Percentiles rank a stretch among this genome's conserved stretches.
Conservation (phyloP, 2,888 invertebrate species). For the Lasioglossum malachurum region DNA sequence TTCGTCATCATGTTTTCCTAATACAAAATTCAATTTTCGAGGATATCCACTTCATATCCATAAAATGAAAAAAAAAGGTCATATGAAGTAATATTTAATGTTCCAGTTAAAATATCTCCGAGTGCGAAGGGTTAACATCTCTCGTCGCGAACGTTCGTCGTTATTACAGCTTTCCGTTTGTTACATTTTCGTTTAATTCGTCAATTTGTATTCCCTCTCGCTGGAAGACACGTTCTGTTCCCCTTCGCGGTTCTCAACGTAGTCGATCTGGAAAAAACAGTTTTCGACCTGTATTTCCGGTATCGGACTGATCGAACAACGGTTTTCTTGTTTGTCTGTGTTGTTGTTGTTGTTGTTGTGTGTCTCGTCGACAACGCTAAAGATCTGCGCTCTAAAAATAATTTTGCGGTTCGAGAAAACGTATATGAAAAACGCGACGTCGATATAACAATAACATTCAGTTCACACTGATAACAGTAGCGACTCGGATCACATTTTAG, state of each 20-base stretch:
- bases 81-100: no score
- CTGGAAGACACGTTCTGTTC: slow-evolving; percentile 76
- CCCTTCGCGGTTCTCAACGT: background rate
- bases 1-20: no score
- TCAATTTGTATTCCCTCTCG: slow-evolving; percentile 14
- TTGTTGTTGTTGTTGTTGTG: background rate
- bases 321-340: background rate
- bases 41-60: no score
- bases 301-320: slow-evolving; percentile 2
- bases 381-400: slow-evolving; percentile 11
- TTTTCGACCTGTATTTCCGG: background rate
- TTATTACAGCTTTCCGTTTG: background rate
- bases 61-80: no score
- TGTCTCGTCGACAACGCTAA: slow-evolving; percentile 23
- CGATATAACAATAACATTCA: slow-evolving; percentile 49
- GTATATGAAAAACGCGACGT: slow-evolving; percentile 29
- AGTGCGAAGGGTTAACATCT: background rate
- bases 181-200: background rate
- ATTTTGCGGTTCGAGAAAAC: slow-evolving; percentile 28
- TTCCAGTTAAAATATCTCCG: no score
- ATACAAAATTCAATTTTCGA: no score
- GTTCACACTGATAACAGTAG: slow-evolving; percentile 34
- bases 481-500: slow-evolving; percentile 67
- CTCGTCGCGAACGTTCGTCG: slow-evolving; percentile 11
- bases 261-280: background rate